Conservation (phyloP, 2,797 vertebrate species). For the Fistularia tabacaria region DNA sequence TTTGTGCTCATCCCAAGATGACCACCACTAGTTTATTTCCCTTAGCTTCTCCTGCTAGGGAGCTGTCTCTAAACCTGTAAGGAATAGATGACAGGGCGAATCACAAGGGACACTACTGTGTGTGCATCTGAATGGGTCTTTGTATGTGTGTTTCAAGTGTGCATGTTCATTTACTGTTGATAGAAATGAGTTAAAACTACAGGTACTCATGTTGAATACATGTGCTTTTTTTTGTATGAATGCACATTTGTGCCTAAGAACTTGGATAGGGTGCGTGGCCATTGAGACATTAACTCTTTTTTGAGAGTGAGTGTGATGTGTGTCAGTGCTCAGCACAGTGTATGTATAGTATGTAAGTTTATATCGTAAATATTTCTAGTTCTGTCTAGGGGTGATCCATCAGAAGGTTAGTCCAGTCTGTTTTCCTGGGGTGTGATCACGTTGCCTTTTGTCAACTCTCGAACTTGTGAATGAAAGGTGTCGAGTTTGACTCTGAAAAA, state of each 20-base stretch:
- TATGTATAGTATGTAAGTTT: conserved; percentile 68
- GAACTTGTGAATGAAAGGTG: conserved; percentile 77
- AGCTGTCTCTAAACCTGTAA: conserved; percentile 54
- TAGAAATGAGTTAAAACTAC: conserved; percentile 70
- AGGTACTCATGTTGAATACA: conserved; percentile 70
- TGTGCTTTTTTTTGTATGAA: conserved; percentile 70
- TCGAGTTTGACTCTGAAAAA: conserved; percentile 73
- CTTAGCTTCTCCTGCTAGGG: conserved; percentile 44
- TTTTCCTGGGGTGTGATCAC: conserved; percentile 73
- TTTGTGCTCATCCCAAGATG: conserved; percentile 54
- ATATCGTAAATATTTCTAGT: conserved; percentile 71
- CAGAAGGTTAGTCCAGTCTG: conserved; percentile 64
- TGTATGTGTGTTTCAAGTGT: conserved; percentile 25
- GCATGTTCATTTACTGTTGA: conserved; percentile 65
- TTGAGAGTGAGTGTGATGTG: conserved; percentile 65
- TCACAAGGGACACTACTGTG: conserved; percentile 53
- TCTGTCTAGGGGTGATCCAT: conserved; percentile 72
- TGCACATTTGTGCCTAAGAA: conserved; percentile 83
- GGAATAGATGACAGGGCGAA: conserved; percentile 49
- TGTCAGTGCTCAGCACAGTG: conserved; percentile 71
- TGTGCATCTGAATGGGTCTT: conserved; percentile 41
- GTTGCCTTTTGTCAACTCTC: conserved; percentile 81
- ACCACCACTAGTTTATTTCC: conserved; percentile 57
- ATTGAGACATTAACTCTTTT: conserved; percentile 82
- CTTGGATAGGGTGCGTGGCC: conserved; percentile 77